phyloP scores from a whole-genome alignment of 2,113 vertebrate species.

The Pluvianellus socialis region DNA sequence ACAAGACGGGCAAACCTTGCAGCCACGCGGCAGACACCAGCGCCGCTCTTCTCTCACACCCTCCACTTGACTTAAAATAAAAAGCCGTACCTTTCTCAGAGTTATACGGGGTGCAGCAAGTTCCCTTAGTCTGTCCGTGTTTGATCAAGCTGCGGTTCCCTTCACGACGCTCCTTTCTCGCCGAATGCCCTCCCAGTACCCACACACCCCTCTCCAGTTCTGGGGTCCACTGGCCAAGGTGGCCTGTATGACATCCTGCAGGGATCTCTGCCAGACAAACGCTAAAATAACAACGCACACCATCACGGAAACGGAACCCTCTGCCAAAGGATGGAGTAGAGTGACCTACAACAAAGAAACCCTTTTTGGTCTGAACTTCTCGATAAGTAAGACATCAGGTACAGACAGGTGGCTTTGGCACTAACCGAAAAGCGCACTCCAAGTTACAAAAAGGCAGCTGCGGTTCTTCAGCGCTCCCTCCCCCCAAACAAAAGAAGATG shows the following conservation, averaged over 20 bases:
- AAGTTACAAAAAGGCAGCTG: background rate
- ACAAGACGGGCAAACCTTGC: background rate
- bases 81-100: background rate
- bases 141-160: background rate
- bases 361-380: background rate
- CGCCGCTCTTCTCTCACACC: background rate
- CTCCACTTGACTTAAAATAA: background rate
- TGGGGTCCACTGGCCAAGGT: background rate
- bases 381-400: background rate
- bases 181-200: background rate
- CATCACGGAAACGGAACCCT: background rate
- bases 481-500: background rate
- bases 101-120: background rate
- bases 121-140: background rate
- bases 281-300: background rate
- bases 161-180: background rate
- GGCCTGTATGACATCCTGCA: background rate
- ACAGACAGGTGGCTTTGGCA: background rate
- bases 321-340: background rate
- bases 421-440: background rate
- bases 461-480: background rate
- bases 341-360: background rate
- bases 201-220: background rate
- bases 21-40: background rate
- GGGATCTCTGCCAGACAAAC: background rate